These are phyloP conservation scores for Biston stratarius DNA, from an alignment of 2,888 invertebrate species.

Conservation along the genomic window DNA sequence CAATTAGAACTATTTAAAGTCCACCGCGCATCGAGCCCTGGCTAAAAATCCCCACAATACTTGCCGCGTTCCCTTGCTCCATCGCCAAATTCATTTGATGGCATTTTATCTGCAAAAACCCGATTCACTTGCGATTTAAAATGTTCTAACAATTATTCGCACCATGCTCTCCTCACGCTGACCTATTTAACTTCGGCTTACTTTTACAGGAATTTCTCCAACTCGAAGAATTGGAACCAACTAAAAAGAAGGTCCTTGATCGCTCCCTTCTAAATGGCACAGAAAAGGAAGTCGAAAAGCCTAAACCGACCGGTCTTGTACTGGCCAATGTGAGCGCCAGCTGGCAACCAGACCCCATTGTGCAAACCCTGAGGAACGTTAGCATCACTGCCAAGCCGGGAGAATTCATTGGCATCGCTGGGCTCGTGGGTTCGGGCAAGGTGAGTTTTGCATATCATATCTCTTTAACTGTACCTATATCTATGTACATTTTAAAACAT, in stretches of 20 bases:
- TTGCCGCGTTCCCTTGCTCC: no score
- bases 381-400: constrained; percentile 83
- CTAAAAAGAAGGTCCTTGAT: constrained; percentile 56
- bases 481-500: background rate
- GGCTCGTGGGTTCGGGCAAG: constrained; percentile 93
- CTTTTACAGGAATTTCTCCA: constrained; percentile 72
- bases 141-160: no score
- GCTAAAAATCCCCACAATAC: no score
- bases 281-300: constrained; percentile 59
- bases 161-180: no score
- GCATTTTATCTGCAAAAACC: no score
- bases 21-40: no score
- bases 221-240: constrained; percentile 71
- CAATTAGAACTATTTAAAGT: no score
- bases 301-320: constrained; percentile 63
- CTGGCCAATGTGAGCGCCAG: constrained; percentile 75
- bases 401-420: constrained; percentile 89
- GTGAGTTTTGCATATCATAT: constrained; percentile 52
- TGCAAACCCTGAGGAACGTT: constrained; percentile 85
- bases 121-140: no score
- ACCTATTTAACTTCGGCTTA: no score
- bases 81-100: no score
- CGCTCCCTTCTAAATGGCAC: constrained; percentile 60
- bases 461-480: no score
- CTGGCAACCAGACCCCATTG: constrained; percentile 77